Evolutionary conservation across 1,140 invertebrate species (phyloP), one percentile per base, ranked within the genome.

Genomic region (Globodera rostochiensis): DNA sequence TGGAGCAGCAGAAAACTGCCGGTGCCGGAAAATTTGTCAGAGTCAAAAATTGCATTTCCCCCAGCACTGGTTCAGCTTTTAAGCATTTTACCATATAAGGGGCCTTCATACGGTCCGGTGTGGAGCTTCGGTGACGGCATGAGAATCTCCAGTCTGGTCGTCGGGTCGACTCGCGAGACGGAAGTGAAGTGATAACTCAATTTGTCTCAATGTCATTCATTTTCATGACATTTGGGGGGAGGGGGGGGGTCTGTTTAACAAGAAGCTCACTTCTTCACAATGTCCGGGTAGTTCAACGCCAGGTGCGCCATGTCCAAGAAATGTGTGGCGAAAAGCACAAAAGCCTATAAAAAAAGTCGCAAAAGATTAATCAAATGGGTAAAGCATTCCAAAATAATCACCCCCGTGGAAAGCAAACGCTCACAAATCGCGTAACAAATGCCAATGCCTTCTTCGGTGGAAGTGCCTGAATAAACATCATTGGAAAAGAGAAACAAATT

Each of bases 301-400:
- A 86, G 25, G 64, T 60, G 71, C 21, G 73, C 66, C 76, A 86
- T 67, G 81, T 86, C 84, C 21, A 86, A 57, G 67, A 83, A 86
- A 57, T 86, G 85, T n/a, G 85, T 87, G 13, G 85, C 83, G 66
- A 86, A 87, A 3, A 86, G 53, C 60, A 87, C 86, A 67, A 87
- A 87, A 15, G 83, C 80, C 47, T 86, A 46, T 36, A 81, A 36
- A 36, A 36, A 36, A 36, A 36, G 2, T 36, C 36, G 36, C 36
- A 3, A 80, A 46, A 45, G 21, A n/a, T 25, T 83, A 19, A 8
- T 19, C 19, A 64, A 79, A 21, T 49, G 46, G 2, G n/a, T 13
- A 57, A 7, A 6, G n/a, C 45, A 81, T 19, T 69, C 9, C 19
- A 8, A 21, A 21, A 36, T 9, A 8, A 11, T 13, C 8, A 81